Percentiles rank a stretch among this genome's conserved stretches.
These are phyloP conservation scores for Hylia prasina DNA, from an alignment of 2,113 vertebrate species.

Conservation along the genomic window DNA sequence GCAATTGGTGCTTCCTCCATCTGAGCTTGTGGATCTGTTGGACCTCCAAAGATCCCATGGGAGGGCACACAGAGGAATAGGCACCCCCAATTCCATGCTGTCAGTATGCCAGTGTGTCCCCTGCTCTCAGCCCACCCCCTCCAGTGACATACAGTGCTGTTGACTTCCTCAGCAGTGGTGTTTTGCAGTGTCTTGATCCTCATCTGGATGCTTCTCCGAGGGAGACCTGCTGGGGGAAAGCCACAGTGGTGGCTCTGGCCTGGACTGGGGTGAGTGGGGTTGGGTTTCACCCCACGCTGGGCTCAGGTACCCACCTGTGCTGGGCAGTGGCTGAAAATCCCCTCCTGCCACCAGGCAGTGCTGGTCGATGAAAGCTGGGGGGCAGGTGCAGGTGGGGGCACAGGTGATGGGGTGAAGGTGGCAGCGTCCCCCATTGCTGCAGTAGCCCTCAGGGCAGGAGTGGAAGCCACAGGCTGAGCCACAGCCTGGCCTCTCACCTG, in stretches of 20 bases:
- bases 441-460: slow-evolving; percentile 22
- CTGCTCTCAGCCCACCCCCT: not conserved
- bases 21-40: not conserved
- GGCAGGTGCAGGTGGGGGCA: not conserved
- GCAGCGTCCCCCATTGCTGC: not conserved
- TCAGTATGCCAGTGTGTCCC: not conserved
- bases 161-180: not conserved
- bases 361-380: not conserved
- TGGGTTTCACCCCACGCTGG: rapidly evolving
- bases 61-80: rapidly evolving
- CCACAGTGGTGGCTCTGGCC: not conserved
- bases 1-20: not conserved
- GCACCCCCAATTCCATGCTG: not conserved
- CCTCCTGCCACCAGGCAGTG: slow-evolving; percentile 30
- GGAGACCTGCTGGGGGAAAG: not conserved
- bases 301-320: not conserved
- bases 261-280: rapidly evolving
- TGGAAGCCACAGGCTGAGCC: not conserved
- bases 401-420: slow-evolving; percentile 1
- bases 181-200: not conserved
- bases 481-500: not conserved
- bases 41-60: not conserved
- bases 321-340: not conserved
- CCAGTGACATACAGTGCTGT: not conserved
- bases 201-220: not conserved